Evolutionary conservation across 2,113 vertebrate species (phyloP).

Genomic region (Corythornis madagascariensis): DNA sequence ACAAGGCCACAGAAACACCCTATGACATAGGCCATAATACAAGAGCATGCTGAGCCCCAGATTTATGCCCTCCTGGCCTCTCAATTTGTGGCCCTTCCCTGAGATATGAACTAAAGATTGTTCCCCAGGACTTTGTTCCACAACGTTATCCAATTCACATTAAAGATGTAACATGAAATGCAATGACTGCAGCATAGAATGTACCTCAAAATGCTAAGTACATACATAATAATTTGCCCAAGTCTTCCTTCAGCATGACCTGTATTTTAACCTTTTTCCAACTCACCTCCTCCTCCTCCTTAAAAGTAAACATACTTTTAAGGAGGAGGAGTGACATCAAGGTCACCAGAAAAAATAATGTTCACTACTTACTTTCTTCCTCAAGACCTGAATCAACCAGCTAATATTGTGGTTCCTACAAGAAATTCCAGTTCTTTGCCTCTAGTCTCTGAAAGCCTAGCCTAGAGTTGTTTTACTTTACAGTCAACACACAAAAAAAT

Average conservation of each 20-base stretch:
- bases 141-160: background rate
- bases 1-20: fast-evolving
- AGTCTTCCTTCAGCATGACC: background rate
- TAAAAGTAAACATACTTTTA: too few relatives aligned
- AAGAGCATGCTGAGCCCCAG: background rate
- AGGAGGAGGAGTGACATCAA: too few relatives aligned
- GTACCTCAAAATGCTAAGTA: background rate
- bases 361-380: background rate
- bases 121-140: background rate
- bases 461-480: background rate
- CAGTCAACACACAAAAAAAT: background rate
- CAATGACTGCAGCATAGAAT: background rate
- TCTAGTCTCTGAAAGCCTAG: background rate
- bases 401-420: background rate
- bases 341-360: background rate
- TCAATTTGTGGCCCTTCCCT: background rate
- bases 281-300: background rate
- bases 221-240: background rate
- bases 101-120: background rate
- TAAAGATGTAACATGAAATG: background rate
- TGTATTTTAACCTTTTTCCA: background rate
- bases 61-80: background rate
- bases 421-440: background rate
- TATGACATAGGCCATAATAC: fast-evolving
- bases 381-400: background rate